Evolutionary conservation across 2,888 invertebrate genomes (phyloP).

Genomic region (Plebejus anna): DNA sequence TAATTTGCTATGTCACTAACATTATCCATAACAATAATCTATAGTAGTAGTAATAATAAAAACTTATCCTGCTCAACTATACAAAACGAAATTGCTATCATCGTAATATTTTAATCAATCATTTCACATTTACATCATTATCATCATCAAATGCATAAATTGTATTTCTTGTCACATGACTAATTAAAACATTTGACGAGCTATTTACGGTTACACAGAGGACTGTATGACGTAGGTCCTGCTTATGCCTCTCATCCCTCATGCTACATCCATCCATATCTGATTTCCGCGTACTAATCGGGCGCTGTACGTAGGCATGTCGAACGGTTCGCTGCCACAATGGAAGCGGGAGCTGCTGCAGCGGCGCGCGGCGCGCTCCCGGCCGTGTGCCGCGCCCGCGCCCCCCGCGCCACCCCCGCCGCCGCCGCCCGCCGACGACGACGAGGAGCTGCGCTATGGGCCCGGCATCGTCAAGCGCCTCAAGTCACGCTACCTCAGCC

Average conservation of each 20-base stretch:
- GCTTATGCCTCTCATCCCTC: background rate
- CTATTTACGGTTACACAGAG: background rate
- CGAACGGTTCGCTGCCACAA: slow-evolving; percentile 82
- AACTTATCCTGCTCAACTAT: background rate
- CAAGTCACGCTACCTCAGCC: slow-evolving; percentile 91
- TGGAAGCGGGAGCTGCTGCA: slow-evolving; percentile 92
- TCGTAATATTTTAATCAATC: background rate
- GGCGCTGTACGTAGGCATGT: slow-evolving; percentile 55
- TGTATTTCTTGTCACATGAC: background rate
- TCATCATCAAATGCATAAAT: background rate
- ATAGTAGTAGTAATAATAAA: no score
- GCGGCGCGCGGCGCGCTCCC: slow-evolving; percentile 79
- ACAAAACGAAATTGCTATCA: background rate
- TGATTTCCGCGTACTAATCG: background rate
- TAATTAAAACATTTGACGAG: background rate
- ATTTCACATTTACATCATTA: background rate
- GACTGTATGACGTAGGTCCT: background rate
- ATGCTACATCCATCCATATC: background rate
- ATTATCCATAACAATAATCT: no score
- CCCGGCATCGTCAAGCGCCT: slow-evolving; percentile 94
- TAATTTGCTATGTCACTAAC: no score
- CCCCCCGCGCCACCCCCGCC: slow-evolving; percentile 53
- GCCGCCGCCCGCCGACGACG: slow-evolving; percentile 55
- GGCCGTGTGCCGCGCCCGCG: slow-evolving; percentile 44
- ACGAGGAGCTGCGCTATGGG: slow-evolving; percentile 92